phyloP scores from a whole-genome alignment of 92 coral and sea anemone genomes.

The Anthopleura xanthogrammica region DNA sequence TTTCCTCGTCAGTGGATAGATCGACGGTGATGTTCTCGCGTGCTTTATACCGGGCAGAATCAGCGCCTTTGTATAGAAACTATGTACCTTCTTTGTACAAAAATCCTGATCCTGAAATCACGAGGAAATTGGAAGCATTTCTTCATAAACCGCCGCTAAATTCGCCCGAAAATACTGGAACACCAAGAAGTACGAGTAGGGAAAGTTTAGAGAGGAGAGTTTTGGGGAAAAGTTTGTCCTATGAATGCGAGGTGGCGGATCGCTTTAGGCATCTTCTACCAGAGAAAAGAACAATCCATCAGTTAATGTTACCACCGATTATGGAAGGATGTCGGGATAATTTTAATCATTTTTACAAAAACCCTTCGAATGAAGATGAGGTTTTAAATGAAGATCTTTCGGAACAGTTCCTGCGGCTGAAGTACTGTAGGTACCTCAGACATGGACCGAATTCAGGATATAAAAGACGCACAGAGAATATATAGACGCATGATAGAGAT shows the following conservation, averaged over 20 bases:
- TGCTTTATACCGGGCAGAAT: constrained; percentile 10
- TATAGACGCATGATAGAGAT: background rate
- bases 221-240: background rate
- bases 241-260: constrained; percentile 19
- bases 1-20: background rate
- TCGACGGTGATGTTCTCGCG: background rate
- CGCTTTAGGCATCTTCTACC: constrained; percentile 44
- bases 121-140: constrained; percentile 33
- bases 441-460: background rate
- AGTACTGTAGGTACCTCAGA: constrained; percentile 50
- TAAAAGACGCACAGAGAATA: background rate
- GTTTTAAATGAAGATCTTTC: background rate
- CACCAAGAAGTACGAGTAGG: background rate
- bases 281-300: constrained; percentile 43
- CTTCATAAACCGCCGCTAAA: constrained; percentile 49
- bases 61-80: background rate
- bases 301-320: constrained; percentile 47
- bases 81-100: constrained; percentile 52
- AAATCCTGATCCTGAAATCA: constrained; percentile 50
- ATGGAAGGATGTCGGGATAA: constrained; percentile 36
- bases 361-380: background rate
- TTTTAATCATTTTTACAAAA: constrained; percentile 29
- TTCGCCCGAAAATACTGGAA: constrained; percentile 25
- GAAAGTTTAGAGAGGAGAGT: background rate
- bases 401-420: constrained; percentile 17